These are phyloP conservation scores for Dromius quadrimaculatus DNA, from an alignment of 2,888 invertebrate genomes.

Conservation along the genomic window DNA sequence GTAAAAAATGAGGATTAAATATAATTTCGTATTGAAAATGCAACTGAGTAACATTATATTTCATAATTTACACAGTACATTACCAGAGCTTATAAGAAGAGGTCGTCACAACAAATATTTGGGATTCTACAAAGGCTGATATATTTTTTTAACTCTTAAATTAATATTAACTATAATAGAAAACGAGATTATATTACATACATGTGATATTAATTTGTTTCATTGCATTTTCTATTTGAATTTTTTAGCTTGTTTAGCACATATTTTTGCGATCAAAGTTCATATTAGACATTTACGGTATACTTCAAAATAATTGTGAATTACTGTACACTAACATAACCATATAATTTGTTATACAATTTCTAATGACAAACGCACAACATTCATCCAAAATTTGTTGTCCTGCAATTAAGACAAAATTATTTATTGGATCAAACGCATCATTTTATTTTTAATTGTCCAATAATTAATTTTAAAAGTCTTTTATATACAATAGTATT, in stretches of 20 bases:
- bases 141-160: constrained; percentile 38
- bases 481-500: constrained; percentile 28
- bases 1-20: too few species aligned
- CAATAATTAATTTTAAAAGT: constrained; percentile 3
- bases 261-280: constrained; percentile 22
- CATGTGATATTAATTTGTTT: constrained; percentile 28
- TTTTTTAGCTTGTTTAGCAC: constrained; percentile 27
- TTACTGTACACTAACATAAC: constrained; percentile 34
- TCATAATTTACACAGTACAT: constrained; percentile 66
- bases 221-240: constrained; percentile 27
- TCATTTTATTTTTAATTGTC: not conserved
- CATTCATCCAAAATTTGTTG: constrained; percentile 25
- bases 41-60: constrained; percentile 59
- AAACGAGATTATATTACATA: constrained; percentile 43
- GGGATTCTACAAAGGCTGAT: constrained; percentile 45
- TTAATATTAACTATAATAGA: constrained; percentile 40
- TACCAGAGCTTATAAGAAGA: constrained; percentile 61
- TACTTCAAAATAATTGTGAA: constrained; percentile 23
- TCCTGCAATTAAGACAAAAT: constrained; percentile 21
- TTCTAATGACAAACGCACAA: constrained; percentile 25
- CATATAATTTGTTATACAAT: constrained; percentile 19
- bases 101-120: constrained; percentile 24
- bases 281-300: constrained; percentile 25
- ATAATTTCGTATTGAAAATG: constrained; percentile 35
- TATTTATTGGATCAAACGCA: constrained; percentile 20